Percentiles rank a stretch among this genome's conserved stretches.
phyloP scores from a whole-genome alignment of 2,888 invertebrate species.

The Callimorpha dominula region DNA sequence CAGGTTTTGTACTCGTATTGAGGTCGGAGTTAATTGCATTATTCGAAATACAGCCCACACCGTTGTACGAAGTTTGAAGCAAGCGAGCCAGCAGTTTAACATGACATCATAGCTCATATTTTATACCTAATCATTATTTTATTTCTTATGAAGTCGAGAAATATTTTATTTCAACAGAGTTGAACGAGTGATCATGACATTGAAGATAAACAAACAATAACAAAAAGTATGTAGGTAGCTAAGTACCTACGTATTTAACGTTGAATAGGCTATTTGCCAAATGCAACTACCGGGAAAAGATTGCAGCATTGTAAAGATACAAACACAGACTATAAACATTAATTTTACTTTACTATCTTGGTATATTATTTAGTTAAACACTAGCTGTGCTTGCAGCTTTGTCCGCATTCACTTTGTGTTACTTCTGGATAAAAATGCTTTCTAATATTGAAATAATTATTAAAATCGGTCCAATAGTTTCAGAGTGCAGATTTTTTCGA shows the following conservation, averaged over 20 bases:
- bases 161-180: constrained; percentile 34
- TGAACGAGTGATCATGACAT: constrained; percentile 52
- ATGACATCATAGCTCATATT: constrained; percentile 40
- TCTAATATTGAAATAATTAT: background rate
- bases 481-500: background rate
- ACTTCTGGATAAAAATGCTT: background rate
- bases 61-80: constrained; percentile 26
- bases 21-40: constrained; percentile 46
- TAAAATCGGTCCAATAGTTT: background rate
- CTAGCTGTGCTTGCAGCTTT: background rate
- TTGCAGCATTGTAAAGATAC: constrained; percentile 19
- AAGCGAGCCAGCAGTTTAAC: constrained; percentile 44
- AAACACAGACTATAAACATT: background rate
- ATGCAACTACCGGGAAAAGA: constrained; percentile 34
- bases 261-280: constrained; percentile 56
- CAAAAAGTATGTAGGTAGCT: constrained; percentile 34
- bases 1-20: constrained; percentile 40
- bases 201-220: constrained; percentile 49
- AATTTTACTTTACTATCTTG: background rate
- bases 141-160: constrained; percentile 43
- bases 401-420: background rate
- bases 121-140: constrained; percentile 25
- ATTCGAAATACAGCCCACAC: constrained; percentile 48
- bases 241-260: constrained; percentile 38
- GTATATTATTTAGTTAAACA: background rate